These are phyloP conservation scores for Atherix ibis DNA, from an alignment of 2,888 invertebrate species.

Conservation along the genomic window DNA sequence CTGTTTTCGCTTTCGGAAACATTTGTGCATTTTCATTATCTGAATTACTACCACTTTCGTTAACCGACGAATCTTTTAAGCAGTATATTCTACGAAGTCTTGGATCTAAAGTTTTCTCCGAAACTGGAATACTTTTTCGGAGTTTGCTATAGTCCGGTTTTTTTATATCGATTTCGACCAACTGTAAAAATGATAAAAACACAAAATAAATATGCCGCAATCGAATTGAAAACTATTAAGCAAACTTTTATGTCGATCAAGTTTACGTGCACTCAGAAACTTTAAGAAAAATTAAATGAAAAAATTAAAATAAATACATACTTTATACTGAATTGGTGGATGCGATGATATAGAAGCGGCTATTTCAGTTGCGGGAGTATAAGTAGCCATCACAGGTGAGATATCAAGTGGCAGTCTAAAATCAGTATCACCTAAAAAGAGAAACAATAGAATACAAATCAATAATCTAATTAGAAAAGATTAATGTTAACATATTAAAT, in stretches of 20 bases:
- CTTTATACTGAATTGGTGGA: slow-evolving; percentile 53
- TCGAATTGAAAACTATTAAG: background rate
- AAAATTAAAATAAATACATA: slow-evolving; percentile 21
- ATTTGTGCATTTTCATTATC: background rate
- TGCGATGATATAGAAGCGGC: slow-evolving; percentile 69
- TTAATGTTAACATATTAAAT: background rate
- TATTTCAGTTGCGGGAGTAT: slow-evolving; percentile 72
- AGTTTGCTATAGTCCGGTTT: slow-evolving; percentile 61
- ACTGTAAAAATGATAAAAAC: slow-evolving; percentile 12
- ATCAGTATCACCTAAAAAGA: slow-evolving; percentile 49
- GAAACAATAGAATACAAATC: too few species aligned
- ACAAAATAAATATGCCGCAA: slow-evolving; percentile 1
- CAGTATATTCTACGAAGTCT: slow-evolving; percentile 52
- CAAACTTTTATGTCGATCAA: too few species aligned
- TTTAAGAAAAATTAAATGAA: slow-evolving; percentile 1
- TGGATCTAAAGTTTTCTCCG: slow-evolving; percentile 55
- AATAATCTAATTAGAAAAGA: slow-evolving; percentile 2
- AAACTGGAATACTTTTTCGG: slow-evolving; percentile 51
- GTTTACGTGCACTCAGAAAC: too few species aligned
- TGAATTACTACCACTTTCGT: slow-evolving; percentile 14
- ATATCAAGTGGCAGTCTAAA: slow-evolving; percentile 65
- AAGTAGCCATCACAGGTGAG: slow-evolving; percentile 58
- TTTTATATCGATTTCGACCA: slow-evolving; percentile 44
- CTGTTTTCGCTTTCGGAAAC: too few species aligned
- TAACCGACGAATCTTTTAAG: slow-evolving; percentile 34